Evolutionary conservation across 2,888 invertebrate genomes (phyloP), one percentile per base, ranked within the genome.

Genomic region (Meganola albula): DNA sequence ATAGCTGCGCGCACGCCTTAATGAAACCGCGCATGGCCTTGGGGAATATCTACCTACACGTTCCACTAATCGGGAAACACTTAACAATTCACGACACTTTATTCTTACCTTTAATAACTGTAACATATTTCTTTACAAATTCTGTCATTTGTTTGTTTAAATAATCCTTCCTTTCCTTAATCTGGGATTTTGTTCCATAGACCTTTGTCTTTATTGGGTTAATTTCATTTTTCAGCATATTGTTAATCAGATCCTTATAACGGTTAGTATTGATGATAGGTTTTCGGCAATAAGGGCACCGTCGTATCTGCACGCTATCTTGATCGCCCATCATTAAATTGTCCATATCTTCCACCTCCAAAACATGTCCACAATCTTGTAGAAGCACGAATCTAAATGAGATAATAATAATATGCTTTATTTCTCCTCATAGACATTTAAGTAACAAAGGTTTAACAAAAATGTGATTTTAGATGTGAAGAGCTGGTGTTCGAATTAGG

Each of bases 201-300:
- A 75, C 64, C 33, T 54, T 61, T 29, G 57, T 55, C 43, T 87
- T 88, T 21, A 86, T 72, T 1, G 72, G 70, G 33, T 78, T 76
- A 10, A 88, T 76, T 30, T 79, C 73, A n/a, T 55, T 53, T 35
- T 58, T 68, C 23, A 78, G 63, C 35, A 65, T 67, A n/a, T 48
- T 43, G 58, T 80, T 75, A 31, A 91, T 74, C 2, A 75, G 44
- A 38, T 88, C 83, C 37, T 88, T 87, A 63, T 89, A 91, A 9
- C 90, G 79, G 24, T 73, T 68, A 2, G 88, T 89, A 48, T 79
- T 86, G 9, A 87, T 72, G 8, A 92, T 88, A 0, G 87, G 78
- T 10, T 87, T 87, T 30, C 87, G 88, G 55, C 92, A 92, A 34
- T 60, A 64, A 0, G 91, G 91, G 53, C 92, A 92, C 1, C 59